Evolutionary conservation across 2,888 invertebrate genomes (phyloP), one percentile per base, ranked within the genome.

Genomic region (Oligia strigilis): DNA sequence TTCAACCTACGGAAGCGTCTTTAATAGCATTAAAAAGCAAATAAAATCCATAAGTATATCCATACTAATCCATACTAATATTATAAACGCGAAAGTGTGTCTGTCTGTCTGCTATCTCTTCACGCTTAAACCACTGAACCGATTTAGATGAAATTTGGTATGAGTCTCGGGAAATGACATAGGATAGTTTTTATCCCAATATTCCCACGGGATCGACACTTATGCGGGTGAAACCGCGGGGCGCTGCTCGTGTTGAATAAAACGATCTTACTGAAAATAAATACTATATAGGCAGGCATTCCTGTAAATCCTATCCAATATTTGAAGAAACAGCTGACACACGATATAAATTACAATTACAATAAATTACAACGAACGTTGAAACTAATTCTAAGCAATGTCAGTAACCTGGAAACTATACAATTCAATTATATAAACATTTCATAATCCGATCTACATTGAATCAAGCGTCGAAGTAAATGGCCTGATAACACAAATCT

Each of bases 381-480:
- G 43, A 46, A 72, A 64, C 46, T 40, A 69, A 80, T 76, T 83
- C 70, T 36, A 80, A 83, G 67, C 70, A 75, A 67, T 74, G 83
- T 81, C 76, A 77, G 43, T 80, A 78, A 83, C 88, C 88, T 79
- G 72, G 52, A 79, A 77, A 71, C 73, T 14, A 29, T n/a, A 73
- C 73, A 58, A 72, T 83, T 82, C 69, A 62, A 81, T 86, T 86
- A 82, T 74, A 82, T 82, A 84, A 83, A 81, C 79, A 86, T 90
- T 90, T 87, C 90, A 88, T 89, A 90, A 89, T 23, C 58, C 72
- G 81, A 90, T 90, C 86, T 89, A 75, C 90, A 90, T 90, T 88
- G 86, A 90, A 90, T 89, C 65, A 78, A 81, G 4, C 76, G 62
- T 67, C 69, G 23, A 71, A 82, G 71, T 77, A 64, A 66, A 74